Evolutionary conservation across 2,797 vertebrate genomes (phyloP).

Genomic region (Molossus molossus): DNA sequence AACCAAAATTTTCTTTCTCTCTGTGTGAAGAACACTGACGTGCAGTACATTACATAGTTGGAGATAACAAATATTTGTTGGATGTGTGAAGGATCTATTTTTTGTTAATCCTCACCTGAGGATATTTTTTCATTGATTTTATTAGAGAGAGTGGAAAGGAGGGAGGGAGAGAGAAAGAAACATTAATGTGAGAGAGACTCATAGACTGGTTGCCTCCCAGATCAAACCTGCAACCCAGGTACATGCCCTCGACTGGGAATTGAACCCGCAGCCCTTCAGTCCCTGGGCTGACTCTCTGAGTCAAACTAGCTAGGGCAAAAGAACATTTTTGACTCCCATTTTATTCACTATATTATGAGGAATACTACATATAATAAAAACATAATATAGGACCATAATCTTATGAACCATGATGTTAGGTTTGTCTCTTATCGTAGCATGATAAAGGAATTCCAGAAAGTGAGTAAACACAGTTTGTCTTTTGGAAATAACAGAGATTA

Average conservation of each 20-base stretch:
- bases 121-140: too few relatives aligned
- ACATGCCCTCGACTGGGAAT: too few relatives aligned
- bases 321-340: not conserved
- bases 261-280: too few relatives aligned
- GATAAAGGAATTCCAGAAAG: not conserved
- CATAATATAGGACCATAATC: not conserved
- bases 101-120: too few relatives aligned
- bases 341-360: not conserved
- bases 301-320: too few relatives aligned
- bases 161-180: too few relatives aligned
- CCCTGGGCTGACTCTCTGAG: too few relatives aligned
- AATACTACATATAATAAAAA: not conserved
- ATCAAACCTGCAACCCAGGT: too few relatives aligned
- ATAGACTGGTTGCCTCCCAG: too few relatives aligned
- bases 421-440: constrained; percentile 10
- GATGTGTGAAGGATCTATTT: not conserved
- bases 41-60: not conserved
- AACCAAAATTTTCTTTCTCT: constrained; percentile 43
- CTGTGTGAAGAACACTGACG: not conserved
- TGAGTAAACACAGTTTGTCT: not conserved
- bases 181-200: too few relatives aligned
- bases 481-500: constrained; percentile 39
- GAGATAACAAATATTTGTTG: constrained; percentile 14
- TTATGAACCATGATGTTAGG: not conserved
- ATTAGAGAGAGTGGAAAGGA: too few relatives aligned